phyloP scores from a whole-genome alignment of 2,113 vertebrate species.

The Oceanodroma tethys region DNA sequence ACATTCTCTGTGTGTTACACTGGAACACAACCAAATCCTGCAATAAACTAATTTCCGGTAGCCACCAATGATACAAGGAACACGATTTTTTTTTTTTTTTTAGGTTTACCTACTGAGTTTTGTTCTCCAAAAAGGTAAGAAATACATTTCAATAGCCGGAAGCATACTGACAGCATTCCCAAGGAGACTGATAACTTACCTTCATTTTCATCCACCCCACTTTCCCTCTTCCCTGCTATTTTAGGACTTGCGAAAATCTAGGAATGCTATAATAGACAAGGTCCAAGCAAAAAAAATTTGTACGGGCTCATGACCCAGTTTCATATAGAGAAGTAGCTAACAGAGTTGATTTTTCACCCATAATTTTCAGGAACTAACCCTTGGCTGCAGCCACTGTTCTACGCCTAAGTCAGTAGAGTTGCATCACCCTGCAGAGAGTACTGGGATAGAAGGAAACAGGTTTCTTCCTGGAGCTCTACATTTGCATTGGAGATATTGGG shows the following conservation, averaged over 20 bases:
- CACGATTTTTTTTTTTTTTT: background rate
- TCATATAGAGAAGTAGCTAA: background rate
- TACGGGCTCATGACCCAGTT: background rate
- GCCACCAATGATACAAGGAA: background rate
- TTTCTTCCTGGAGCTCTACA: background rate
- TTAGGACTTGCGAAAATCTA: background rate
- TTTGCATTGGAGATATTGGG: constrained; percentile 9
- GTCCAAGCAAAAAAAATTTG: background rate
- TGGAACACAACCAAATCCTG: background rate
- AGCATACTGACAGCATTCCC: background rate
- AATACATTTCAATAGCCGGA: background rate
- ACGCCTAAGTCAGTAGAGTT: background rate
- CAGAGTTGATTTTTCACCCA: background rate
- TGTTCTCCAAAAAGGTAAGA: background rate
- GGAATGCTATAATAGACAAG: background rate
- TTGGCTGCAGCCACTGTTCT: background rate
- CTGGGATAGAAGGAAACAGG: background rate
- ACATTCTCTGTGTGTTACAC: background rate
- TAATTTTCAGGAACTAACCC: background rate
- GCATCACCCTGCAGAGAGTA: background rate
- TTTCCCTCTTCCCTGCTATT: background rate
- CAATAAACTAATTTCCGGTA: background rate
- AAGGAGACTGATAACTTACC: background rate
- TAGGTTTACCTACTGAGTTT: background rate
- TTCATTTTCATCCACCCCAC: background rate